These are phyloP conservation scores for Sandelia bainsii DNA, from an alignment of 2,797 vertebrate species.

Conservation along the genomic window DNA sequence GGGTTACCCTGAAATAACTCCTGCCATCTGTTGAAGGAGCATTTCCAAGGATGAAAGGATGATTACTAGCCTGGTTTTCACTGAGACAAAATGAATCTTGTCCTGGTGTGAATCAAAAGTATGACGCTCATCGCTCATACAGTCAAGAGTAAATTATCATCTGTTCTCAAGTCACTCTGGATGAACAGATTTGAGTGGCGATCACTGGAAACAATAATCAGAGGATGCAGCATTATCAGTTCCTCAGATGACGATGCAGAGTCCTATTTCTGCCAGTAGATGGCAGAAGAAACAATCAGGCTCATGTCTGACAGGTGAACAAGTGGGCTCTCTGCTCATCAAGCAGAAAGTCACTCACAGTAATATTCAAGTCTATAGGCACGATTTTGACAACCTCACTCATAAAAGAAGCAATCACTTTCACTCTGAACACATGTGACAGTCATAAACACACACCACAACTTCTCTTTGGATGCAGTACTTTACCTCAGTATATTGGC, in stretches of 20 bases:
- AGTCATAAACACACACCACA: constrained; percentile 1
- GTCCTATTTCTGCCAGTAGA: constrained; percentile 64
- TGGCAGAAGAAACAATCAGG: constrained; percentile 55
- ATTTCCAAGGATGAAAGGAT: constrained; percentile 62
- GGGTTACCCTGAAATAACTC: constrained; percentile 68
- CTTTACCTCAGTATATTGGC: not conserved
- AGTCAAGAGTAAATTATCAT: constrained; percentile 28
- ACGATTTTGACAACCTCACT: not conserved
- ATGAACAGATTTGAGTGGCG: constrained; percentile 32
- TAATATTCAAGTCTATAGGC: not conserved
- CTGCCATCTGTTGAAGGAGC: constrained; percentile 70
- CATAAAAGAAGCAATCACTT: not conserved
- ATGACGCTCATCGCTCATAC: constrained; percentile 41
- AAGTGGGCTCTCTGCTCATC: not conserved
- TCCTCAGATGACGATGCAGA: constrained; percentile 11
- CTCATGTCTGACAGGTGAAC: not conserved
- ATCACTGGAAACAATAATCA: constrained; percentile 31
- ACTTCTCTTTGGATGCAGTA: constrained; percentile 3
- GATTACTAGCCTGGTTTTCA: constrained; percentile 43
- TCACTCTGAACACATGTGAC: not conserved
- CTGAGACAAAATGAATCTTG: constrained; percentile 50
- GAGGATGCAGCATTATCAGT: not conserved
- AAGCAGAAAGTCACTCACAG: constrained; percentile 16
- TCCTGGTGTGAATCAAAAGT: constrained; percentile 32
- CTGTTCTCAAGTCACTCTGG: constrained; percentile 38